Evolutionary conservation across 2,113 vertebrate species (phyloP), one percentile per base, ranked within the genome.

Genomic region (Neodon shergylaensis): DNA sequence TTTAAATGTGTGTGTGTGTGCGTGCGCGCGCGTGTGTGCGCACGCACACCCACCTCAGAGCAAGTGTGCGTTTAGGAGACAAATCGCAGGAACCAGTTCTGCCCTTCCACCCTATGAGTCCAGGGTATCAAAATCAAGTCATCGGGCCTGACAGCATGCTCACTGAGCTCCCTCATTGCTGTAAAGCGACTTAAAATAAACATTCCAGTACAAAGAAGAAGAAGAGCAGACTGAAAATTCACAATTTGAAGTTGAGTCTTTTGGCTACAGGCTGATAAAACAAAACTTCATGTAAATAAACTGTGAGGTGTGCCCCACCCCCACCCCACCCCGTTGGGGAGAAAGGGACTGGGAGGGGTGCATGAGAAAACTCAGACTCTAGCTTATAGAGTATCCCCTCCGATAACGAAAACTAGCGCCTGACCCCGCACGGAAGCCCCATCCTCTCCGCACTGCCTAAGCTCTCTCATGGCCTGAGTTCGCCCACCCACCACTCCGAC

Each of bases 211-310:
- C 79, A 24, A 66, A 58, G 52, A 9, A 33, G 89, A 31, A 28
- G 13, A 72, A 68, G 28, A 26, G 31, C 68, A 52, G 73, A 44
- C 78, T 77, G 66, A 92, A 95, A 81, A 88, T 33, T 94, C 66
- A 52, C 52, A 93, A 52, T 96, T 81, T 88, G 94, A 88, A 95
- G 58, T 65, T 88, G 73, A 73, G n/a, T 72, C 52, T 73, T 95
- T 92, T 49, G n/a, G 86, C 88, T 84, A 76, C n/a, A 42, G 70
- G 87, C 65, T 94, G 76, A 81, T 87, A 91, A 58, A 83, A 92
- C 77, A 96, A 88, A 90, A 65, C 72, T 54, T 92, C n/a, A 72
- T 44, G 21, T 88, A 94, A 88, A 92, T 88, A 90, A 86, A 89
- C 1, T 87, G 31, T 65, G 54, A 78, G 5, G 54, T 58, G 54